These are phyloP conservation scores for Tuberolachnus salignus DNA, from an alignment of 2,888 invertebrate genomes.

Conservation along the genomic window DNA sequence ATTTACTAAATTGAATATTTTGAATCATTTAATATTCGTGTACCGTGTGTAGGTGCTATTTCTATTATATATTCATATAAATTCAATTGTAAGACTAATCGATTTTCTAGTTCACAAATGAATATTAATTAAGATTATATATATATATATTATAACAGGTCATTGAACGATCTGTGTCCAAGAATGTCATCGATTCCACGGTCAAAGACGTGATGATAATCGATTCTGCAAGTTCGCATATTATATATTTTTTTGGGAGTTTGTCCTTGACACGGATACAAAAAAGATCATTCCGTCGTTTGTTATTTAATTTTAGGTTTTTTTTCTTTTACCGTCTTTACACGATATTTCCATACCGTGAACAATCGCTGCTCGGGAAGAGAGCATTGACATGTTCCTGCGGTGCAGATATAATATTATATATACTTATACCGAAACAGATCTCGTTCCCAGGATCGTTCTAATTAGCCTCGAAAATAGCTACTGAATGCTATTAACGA, in stretches of 20 bases:
- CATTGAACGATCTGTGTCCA: conserved; percentile 52
- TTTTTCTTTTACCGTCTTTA: conserved; percentile 16
- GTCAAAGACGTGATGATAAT: conserved; percentile 55
- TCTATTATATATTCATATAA: conserved; percentile 24
- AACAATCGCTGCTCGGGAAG: conserved; percentile 20
- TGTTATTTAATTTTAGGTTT: conserved; percentile 38
- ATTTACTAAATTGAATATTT: conserved; percentile 5
- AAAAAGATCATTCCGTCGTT: conserved; percentile 32
- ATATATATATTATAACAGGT: conserved; percentile 35
- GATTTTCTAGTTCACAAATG: conserved; percentile 52
- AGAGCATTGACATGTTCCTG: conserved; percentile 28
- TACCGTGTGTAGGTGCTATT: neutral
- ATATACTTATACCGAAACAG: conserved; percentile 4
- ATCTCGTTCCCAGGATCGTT: conserved; percentile 54
- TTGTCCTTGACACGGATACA: conserved; percentile 50
- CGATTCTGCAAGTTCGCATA: conserved; percentile 20
- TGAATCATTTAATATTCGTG: conserved; percentile 5
- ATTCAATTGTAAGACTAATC: conserved; percentile 42
- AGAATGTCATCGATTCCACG: conserved; percentile 54
- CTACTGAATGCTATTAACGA: conserved; percentile 43
- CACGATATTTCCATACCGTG: conserved; percentile 45
- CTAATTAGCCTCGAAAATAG: conserved; percentile 47
- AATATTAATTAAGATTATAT: conserved; percentile 44
- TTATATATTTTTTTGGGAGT: neutral
- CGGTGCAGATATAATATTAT: neutral